A percentile compares a stretch with the other conserved stretches of the same genome.
Conservation (phyloP, 2,888 invertebrate species). For the Bursaphelenchus okinawaensis region DNA sequence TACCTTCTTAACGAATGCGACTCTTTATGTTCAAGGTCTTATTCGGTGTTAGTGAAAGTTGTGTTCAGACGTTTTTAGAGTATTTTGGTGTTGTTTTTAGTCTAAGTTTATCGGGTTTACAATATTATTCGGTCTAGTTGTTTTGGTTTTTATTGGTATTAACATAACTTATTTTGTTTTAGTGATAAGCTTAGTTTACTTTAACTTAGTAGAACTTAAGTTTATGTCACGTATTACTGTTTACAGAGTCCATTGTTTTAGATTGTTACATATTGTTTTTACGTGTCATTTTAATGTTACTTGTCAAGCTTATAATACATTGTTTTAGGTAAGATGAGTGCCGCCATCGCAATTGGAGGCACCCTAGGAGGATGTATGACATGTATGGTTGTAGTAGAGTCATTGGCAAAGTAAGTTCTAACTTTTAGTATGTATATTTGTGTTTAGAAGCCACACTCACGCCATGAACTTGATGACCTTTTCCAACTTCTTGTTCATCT, state of each 20-base stretch:
- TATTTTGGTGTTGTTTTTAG: too few relatives aligned
- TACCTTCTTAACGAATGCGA: not conserved
- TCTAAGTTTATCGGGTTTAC: too few relatives aligned
- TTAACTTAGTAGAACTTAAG: too few relatives aligned
- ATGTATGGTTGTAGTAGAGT: slow-evolving; percentile 57
- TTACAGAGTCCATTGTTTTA: too few relatives aligned
- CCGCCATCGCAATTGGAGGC: slow-evolving; percentile 15
- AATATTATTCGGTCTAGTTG: too few relatives aligned
- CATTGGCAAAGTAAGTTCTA: slow-evolving; percentile 51
- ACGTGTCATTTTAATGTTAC: not conserved
- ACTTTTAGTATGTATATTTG: not conserved
- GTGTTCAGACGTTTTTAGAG: too few relatives aligned
- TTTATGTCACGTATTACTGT: too few relatives aligned
- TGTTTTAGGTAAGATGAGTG: not conserved
- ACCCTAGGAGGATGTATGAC: slow-evolving; percentile 51
- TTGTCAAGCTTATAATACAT: not conserved
- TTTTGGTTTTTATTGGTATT: too few relatives aligned
- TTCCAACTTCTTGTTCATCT: slow-evolving; percentile 83
- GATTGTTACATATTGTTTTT: too few relatives aligned
- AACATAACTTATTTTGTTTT: too few relatives aligned
- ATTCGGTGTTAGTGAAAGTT: not conserved
- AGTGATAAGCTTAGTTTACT: too few relatives aligned
- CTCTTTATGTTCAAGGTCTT: not conserved
- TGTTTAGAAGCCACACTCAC: slow-evolving; percentile 77
- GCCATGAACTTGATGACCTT: slow-evolving; percentile 92